Percentiles rank a stretch among this genome's conserved stretches.
phyloP scores from a whole-genome alignment of 2,113 vertebrate species.

The Telmatochromis sp. region DNA sequence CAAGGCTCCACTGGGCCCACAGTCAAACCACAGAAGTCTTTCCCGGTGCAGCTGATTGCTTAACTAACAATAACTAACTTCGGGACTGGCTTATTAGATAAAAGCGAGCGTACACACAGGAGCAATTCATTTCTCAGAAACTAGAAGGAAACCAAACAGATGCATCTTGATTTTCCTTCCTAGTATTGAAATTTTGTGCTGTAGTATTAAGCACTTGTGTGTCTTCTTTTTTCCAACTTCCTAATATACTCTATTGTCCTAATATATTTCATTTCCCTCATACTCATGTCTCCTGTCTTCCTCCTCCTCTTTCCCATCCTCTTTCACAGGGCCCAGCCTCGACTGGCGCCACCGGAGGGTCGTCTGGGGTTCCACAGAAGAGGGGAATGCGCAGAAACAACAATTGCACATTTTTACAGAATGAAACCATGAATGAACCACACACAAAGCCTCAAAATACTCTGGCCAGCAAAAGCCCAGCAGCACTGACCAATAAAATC shows the following conservation, averaged over 20 bases:
- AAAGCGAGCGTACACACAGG: background rate
- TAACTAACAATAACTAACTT: background rate
- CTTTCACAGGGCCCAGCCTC: constrained; percentile 27
- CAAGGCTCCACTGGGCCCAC: background rate
- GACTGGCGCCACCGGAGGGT: constrained; percentile 60
- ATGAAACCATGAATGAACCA: constrained; percentile 45
- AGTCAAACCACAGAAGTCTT: constrained; percentile 35
- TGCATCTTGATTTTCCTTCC: background rate
- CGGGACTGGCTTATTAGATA: constrained; percentile 5
- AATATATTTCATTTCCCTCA: background rate
- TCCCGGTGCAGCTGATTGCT: constrained; percentile 36
- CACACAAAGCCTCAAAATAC: background rate
- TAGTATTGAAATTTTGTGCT: background rate
- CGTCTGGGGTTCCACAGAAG: constrained; percentile 49
- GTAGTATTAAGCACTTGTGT: background rate
- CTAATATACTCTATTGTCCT: constrained; percentile 30
- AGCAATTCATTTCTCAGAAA: constrained; percentile 14
- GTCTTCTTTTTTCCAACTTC: background rate
- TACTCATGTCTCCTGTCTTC: background rate
- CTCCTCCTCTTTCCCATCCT: constrained; percentile 17
- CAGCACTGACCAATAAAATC: background rate
- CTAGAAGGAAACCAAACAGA: background rate
- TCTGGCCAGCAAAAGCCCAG: background rate
- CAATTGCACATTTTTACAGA: constrained; percentile 36
- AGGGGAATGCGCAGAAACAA: constrained; percentile 47